These are phyloP conservation scores for Eulemur mongoz DNA, from an alignment of 2,797 vertebrate species.

Conservation along the genomic window DNA sequence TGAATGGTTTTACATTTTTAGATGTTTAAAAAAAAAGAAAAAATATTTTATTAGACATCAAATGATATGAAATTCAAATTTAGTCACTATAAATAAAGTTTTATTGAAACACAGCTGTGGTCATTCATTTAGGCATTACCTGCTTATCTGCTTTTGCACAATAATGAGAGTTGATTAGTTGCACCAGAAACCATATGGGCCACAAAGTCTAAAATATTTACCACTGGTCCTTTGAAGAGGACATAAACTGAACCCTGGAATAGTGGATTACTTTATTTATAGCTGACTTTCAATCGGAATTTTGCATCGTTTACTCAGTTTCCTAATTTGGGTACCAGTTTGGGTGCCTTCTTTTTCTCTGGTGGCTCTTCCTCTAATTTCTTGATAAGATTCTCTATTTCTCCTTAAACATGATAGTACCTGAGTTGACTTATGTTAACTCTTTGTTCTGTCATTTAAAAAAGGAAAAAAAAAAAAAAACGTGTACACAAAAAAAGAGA, in stretches of 20 bases:
- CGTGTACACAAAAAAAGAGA: not conserved
- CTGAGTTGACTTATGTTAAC: not conserved
- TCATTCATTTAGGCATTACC: not conserved
- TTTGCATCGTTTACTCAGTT: not conserved
- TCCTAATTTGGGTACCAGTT: not conserved
- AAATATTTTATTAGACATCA: not conserved
- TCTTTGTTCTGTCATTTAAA: not conserved
- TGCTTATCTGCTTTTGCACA: not conserved
- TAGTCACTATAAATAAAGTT: conserved; percentile 11
- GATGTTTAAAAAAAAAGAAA: not conserved
- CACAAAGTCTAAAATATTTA: conserved; percentile 7
- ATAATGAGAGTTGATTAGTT: not conserved
- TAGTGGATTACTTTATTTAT: not conserved
- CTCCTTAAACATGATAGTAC: not conserved
- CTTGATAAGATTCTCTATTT: not conserved
- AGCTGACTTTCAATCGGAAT: not conserved
- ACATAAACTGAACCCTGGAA: not conserved
- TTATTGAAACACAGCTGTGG: not conserved
- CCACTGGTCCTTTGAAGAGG: not conserved
- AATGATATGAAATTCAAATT: conserved; percentile 13
- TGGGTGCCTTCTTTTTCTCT: not conserved
- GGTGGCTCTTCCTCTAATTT: not conserved
- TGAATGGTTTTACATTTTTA: not conserved
- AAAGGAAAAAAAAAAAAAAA: not conserved
- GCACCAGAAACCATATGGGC: not conserved